A percentile compares a stretch with the other conserved stretches of the same genome.
phyloP scores from a whole-genome alignment of 2,888 invertebrate species.

The Cosmia trapezina region DNA sequence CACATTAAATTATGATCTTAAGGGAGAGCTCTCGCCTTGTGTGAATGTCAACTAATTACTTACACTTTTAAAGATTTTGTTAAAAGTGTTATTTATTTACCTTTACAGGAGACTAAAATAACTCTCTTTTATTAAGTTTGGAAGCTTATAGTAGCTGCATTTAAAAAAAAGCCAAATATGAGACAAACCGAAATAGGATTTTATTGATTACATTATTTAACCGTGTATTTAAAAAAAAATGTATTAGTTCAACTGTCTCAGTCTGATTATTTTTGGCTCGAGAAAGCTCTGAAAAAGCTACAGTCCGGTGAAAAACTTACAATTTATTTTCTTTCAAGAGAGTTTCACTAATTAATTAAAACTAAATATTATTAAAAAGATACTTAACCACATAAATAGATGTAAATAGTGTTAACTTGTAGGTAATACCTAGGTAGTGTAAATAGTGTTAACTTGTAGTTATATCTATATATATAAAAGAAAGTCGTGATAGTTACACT shows the following conservation, averaged over 20 bases:
- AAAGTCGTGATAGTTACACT: too few species aligned
- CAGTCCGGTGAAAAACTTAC: not conserved
- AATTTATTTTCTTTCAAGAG: not conserved
- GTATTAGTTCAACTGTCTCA: not conserved
- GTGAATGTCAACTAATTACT: slow-evolving; percentile 2
- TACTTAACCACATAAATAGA: not conserved
- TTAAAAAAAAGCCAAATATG: not conserved
- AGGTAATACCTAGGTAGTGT: too few species aligned
- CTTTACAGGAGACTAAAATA: not conserved
- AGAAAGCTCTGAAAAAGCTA: not conserved
- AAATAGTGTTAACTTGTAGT: too few species aligned
- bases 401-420: too few species aligned
- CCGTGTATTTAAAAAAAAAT: not conserved
- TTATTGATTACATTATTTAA: not conserved
- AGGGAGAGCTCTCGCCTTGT: slow-evolving; percentile 68
- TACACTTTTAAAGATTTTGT: not conserved
- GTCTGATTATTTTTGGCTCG: not conserved
- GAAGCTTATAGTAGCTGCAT: not conserved
- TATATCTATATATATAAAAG: too few species aligned
- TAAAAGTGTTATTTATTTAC: not conserved
- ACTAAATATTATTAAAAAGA: not conserved
- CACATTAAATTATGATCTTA: slow-evolving; percentile 77
- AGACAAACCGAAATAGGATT: not conserved
- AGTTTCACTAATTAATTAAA: not conserved
- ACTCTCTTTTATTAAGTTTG: not conserved